Percentiles rank a stretch among this genome's conserved stretches.
Conservation (phyloP, 2,113 vertebrate genomes). For the Fukomys damarensis region DNA sequence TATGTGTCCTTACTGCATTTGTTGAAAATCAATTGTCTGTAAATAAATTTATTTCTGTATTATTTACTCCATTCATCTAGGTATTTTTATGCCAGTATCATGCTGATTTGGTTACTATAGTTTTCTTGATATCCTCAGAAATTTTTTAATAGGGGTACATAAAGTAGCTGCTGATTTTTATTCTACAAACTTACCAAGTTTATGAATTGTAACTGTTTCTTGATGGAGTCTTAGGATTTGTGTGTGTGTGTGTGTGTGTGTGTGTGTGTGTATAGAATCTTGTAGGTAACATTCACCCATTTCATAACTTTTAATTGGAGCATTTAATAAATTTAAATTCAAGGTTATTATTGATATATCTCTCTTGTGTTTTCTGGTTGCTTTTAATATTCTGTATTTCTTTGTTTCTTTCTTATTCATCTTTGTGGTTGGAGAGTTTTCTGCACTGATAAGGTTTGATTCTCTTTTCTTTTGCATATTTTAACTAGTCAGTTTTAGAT, state of each 20-base stretch:
- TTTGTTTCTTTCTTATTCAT: background rate
- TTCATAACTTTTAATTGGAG: background rate
- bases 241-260: no score
- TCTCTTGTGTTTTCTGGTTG: background rate
- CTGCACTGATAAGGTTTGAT: background rate
- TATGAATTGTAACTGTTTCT: background rate
- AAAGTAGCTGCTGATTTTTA: background rate
- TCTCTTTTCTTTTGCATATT: background rate
- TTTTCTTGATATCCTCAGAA: background rate
- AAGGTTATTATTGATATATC: background rate
- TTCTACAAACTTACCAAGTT: background rate
- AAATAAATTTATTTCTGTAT: background rate
- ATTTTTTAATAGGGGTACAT: background rate
- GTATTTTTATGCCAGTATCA: background rate
- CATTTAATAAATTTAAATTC: background rate
- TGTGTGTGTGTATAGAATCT: background rate
- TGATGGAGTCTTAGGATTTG: background rate
- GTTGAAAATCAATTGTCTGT: background rate
- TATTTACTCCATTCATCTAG: background rate
- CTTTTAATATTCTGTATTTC: background rate
- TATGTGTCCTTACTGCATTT: background rate
- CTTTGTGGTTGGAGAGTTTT: background rate
- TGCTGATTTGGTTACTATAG: background rate
- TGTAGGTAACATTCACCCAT: background rate
- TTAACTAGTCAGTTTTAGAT: background rate